Evolutionary conservation across 2,113 vertebrate genomes (phyloP).

Genomic region (Notarius lentiginosus): DNA sequence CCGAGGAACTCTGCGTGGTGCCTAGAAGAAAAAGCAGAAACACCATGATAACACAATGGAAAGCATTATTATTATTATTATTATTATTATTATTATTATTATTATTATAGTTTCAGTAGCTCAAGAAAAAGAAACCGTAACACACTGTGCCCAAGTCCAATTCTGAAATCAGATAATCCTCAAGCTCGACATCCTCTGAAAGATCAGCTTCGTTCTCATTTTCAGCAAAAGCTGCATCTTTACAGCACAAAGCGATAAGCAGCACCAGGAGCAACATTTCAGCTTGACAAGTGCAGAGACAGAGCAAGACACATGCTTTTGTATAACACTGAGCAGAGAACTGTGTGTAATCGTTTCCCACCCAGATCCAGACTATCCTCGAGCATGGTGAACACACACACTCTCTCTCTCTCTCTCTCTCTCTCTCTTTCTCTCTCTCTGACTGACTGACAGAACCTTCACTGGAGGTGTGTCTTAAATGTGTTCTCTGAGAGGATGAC

Average conservation of each 20-base stretch:
- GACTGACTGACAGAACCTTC: neutral
- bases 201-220: slow-evolving; percentile 43
- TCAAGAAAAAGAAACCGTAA: neutral
- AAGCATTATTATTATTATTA: neutral
- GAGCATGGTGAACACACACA: neutral
- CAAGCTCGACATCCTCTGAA: slow-evolving; percentile 47
- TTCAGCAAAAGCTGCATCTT: slow-evolving; percentile 26
- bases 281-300: neutral
- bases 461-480: neutral
- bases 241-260: slow-evolving; percentile 40
- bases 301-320: neutral
- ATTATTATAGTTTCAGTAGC: no score
- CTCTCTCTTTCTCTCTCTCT: no score
- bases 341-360: neutral
- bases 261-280: slow-evolving; percentile 54
- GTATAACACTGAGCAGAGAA: neutral
- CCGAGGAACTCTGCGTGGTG: slow-evolving; percentile 65
- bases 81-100: neutral
- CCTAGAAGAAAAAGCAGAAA: slow-evolving; percentile 54
- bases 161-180: slow-evolving; percentile 49
- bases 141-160: slow-evolving; percentile 65
- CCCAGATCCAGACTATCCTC: neutral
- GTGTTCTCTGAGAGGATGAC: neutral
- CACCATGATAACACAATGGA: neutral
- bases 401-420: no score